Evolutionary conservation across 1,140 invertebrate genomes (phyloP), one percentile per base, ranked within the genome.

Genomic region (Arion vulgaris): DNA sequence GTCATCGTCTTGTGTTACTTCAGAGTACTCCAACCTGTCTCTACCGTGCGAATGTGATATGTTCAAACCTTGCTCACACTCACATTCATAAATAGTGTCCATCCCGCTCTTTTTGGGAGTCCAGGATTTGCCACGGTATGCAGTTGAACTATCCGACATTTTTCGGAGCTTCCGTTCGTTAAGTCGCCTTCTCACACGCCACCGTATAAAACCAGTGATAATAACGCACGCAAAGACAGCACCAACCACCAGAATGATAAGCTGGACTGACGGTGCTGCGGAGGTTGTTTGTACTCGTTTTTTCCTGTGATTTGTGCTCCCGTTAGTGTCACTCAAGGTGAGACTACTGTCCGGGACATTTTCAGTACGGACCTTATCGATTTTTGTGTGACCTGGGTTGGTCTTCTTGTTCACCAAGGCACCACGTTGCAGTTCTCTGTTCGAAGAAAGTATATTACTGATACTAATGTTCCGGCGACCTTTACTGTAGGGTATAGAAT

Each of bases 61-160:
- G 2, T 32, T 23, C 26, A 17, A 0, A 4, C 4, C n/a, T 15
- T 75, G 45, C 9, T 75, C 73, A 53, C 73, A 75, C 28, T 51
- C 73, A 53, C 73, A 75, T 36, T 75, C 73, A 51, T 49, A 75
- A 5, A 75, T 75, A 5, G 73, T 75, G n/a, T 75, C 73, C 73
- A 75, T 75, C 1, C 4, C 23, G 71, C 36, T 5, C 11, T 39
- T 28, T 32, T 66, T 66, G 7, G 17, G 62, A 5, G 32, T 2
- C n/a, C n/a, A 5, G 0, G 28, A 32, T 34, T 17, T 66, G 5
- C 62, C 28, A 66, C 62, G 62, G 19, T 66, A 66, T 11, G 5
- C 4, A 66, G 28, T 5, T 7, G 9, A 32, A 66, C 32, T 75
- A 15, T 75, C 73, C 1, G 73, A 32, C 73, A 75, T 39, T 34